A percentile compares a stretch with the other conserved stretches of the same genome.
Evolutionary conservation across 2,888 invertebrate species (phyloP).

Genomic region (Oasisia sp.): DNA sequence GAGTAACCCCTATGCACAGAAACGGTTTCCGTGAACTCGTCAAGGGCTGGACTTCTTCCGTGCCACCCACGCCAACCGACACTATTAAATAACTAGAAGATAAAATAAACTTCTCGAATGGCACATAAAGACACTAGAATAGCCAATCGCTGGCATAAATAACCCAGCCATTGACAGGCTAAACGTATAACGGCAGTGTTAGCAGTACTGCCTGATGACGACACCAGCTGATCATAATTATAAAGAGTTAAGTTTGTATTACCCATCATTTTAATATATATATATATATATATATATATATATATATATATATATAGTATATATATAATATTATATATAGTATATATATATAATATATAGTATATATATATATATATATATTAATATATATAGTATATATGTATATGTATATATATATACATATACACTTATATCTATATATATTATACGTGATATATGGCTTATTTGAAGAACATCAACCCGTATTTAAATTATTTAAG

Average conservation of each 20-base stretch:
- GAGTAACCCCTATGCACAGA: background rate
- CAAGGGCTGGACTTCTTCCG: background rate
- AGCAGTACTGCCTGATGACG: background rate
- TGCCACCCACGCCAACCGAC: constrained; percentile 6
- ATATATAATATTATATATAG: too few species aligned
- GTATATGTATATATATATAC: background rate
- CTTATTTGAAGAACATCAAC: background rate
- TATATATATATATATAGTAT: background rate
- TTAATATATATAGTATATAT: background rate
- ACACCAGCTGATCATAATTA: background rate
- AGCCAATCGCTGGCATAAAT: background rate
- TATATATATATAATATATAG: constrained; percentile 8
- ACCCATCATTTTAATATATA: constrained; percentile 6
- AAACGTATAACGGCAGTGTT: background rate
- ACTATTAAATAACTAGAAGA: constrained; percentile 3
- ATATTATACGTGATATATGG: background rate
- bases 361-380: too few species aligned
- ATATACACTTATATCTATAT: background rate
- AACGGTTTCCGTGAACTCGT: background rate
- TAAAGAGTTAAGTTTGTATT: background rate
- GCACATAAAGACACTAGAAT: constrained; percentile 5
- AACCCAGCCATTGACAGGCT: background rate
- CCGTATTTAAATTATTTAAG: background rate
- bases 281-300: constrained; percentile 11
- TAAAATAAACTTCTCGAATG: constrained; percentile 17